Conservation (phyloP, 2,113 vertebrate species). For the Microtus oregoni region DNA sequence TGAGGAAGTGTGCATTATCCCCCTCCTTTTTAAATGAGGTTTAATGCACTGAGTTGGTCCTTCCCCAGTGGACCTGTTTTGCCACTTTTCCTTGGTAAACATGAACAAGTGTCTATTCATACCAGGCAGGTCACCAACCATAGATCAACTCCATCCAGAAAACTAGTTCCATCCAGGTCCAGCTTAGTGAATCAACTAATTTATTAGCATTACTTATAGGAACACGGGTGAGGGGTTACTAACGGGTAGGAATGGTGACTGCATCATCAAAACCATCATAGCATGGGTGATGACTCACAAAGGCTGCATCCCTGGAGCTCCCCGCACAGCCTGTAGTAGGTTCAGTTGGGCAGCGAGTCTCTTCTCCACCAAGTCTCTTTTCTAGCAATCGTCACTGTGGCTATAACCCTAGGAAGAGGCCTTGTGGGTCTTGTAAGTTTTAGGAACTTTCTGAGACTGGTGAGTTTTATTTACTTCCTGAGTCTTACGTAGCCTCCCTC, state of each 20-base stretch:
- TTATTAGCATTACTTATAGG: background rate
- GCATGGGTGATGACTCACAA: too few species aligned
- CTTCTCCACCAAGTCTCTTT: background rate
- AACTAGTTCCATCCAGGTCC: background rate
- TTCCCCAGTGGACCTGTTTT: background rate
- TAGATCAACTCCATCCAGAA: background rate
- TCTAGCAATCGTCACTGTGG: background rate
- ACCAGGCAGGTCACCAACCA: background rate
- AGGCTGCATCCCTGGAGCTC: background rate
- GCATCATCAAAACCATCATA: background rate
- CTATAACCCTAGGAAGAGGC: background rate
- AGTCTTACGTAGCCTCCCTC: background rate
- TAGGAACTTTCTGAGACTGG: background rate
- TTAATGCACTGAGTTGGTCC: background rate
- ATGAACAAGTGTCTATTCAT: background rate
- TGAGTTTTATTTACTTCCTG: background rate
- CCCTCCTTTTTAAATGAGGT: background rate
- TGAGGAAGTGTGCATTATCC: too few species aligned
- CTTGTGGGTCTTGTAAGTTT: background rate
- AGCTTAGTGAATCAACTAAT: background rate
- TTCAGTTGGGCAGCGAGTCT: background rate
- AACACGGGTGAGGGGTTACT: background rate
- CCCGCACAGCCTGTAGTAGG: background rate
- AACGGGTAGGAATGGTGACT: background rate
- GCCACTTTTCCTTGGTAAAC: background rate